Base-by-base conservation (phyloP, 2,797 vertebrate species). In the Sarcophilus harrisii region DNA sequence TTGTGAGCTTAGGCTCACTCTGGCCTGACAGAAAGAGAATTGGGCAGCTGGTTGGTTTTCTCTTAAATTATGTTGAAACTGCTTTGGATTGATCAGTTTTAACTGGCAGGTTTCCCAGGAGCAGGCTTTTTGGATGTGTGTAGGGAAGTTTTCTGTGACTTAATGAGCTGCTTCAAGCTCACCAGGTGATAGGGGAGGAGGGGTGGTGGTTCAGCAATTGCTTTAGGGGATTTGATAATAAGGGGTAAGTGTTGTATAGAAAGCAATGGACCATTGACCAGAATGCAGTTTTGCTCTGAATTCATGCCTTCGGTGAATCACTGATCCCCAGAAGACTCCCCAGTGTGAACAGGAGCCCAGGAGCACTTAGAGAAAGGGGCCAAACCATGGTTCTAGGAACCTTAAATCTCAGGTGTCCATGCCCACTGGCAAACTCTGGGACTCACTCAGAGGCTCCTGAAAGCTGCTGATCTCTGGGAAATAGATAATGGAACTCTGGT, bases 181-280 rank as follows among this genome's bases (percentile, higher is more conserved):
- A 95, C 95, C 96, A 96, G 97, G 96, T 97, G 97, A 97, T 97
- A 98, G 98, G 98, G 98, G 96, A 93, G 97, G 98, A 97, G 38
- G 38, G 29, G 10, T 59, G 73, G 21, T 59, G 73, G 21, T 27
- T 97, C 98, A 97, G 96, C 73, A 94, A 98, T 97, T 94, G 98
- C 98, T 98, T 98, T 96, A 97, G 98, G 98, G 98, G 96, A 98
- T 98, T 98, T 97, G 97, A 98, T 98, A 98, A 99, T 97, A 98
- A 98, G 98, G 95, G 95, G 93, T 49, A 98, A 97, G 92, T 92
- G 95, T 96, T 97, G 95, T 95, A 92, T 95, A 87, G 38, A 87
- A 87, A 49, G 73, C 73, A 96, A 98, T 93, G 96, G 95, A 92
- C 97, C 95, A 93, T 28, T 57, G 38, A 29, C 38, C 0, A 45